phyloP scores from a whole-genome alignment of 2,797 vertebrate species.

The Mus minutoides region DNA sequence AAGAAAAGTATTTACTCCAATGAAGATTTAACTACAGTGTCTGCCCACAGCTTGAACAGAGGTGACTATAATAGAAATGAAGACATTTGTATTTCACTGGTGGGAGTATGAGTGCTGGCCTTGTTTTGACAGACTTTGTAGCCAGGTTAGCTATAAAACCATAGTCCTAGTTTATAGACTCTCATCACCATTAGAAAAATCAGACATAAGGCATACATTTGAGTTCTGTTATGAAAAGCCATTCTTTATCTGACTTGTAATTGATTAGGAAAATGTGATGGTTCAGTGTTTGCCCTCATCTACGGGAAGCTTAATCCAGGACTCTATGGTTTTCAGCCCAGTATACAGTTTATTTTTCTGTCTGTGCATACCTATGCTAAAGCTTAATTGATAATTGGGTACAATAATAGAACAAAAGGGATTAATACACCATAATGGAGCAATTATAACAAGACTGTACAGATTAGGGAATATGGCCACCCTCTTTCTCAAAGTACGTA shows the following conservation, averaged over 20 bases:
- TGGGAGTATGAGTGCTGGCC: not conserved
- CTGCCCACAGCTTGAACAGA: conserved; percentile 9
- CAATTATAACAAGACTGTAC: too few relatives aligned
- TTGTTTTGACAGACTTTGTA: not conserved
- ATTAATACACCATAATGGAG: too few relatives aligned
- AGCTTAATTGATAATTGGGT: not conserved
- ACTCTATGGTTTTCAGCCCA: too few relatives aligned
- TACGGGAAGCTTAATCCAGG: accelerated
- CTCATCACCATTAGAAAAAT: not conserved
- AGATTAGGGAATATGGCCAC: too few relatives aligned
- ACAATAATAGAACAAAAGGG: not conserved
- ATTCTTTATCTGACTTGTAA: not conserved
- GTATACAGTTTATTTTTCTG: not conserved
- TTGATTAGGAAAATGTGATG: not conserved
- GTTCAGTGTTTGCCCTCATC: not conserved
- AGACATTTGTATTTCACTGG: not conserved
- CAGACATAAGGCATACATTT: not conserved
- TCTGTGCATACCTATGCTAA: not conserved
- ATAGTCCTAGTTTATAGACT: not conserved
- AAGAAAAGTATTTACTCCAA: not conserved
- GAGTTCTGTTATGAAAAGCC: not conserved
- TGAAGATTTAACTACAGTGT: not conserved
- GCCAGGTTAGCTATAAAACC: not conserved
- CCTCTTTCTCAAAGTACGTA: not conserved
- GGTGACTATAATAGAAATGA: conserved; percentile 45